Base-by-base conservation (phyloP, 1,140 invertebrate species). In the Trichonephila inaurata region DNA sequence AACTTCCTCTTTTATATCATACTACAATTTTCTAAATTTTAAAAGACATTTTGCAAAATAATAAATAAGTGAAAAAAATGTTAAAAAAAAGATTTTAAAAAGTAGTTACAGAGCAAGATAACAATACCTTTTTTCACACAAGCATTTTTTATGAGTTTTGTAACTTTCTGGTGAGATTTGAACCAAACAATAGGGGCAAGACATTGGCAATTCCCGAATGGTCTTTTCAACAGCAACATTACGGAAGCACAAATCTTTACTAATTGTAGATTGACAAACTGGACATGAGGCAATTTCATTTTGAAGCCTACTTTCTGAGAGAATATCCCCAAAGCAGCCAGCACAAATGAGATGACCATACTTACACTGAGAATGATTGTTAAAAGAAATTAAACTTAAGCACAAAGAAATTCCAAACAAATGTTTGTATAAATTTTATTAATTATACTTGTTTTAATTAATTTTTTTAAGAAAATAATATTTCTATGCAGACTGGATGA, bases 281-380 rank as follows among this genome's bases (percentile, higher is more conserved):
- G 98, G 98, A 96, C 98, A 99, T 66, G 98, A 98, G 89, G 98
- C 98, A 94, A 97, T 97, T 96, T 99, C 98, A 96, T 99, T 98
- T 94, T 98, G 97, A 77, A 99, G 97, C 94, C 98, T 97, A 95
- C 98, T 98, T 96, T 99, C 98, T 94, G 98, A 98, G 95, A 99
- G 96, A 94, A 99, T 97, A 96, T 99, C 98, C 95, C 98, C 98
- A 96, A 99, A 99, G 96, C 98, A 99, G 95, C 98, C 98, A 95
- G 98, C 98, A 96, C 98, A 99, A 98, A 99, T 99, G 96, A 99
- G 97, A 96, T 99, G 98, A 95, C 98, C 98, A 97, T 99, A 99
- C 95, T 97, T 97, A 96, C 98, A 99, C 98, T 99, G 97, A 62
- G 81, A 81, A n/a, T 6, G 64, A 77, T 83, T 18, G 5, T 18